Evolutionary conservation across 2,888 invertebrate species (phyloP), one percentile per base, ranked within the genome.

Genomic region (Caenorhabditis sinica): DNA sequence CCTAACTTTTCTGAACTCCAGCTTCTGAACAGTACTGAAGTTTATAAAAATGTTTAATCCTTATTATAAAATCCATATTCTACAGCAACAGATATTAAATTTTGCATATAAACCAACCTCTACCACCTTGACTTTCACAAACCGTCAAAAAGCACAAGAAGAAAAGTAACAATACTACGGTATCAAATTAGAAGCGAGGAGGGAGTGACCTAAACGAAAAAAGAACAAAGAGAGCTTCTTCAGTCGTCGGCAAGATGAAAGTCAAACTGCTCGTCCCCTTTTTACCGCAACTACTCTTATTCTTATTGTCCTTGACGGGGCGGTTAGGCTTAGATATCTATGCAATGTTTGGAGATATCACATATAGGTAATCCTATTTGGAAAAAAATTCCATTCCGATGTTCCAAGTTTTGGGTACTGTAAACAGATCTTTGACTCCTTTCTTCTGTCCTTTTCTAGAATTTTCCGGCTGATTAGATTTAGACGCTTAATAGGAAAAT

Each of bases 221-320:
- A 49, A 60, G 17, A 63, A 56, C 11, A 61, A 69, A 77, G 60
- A 77, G 69, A 68, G 68, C 51, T 33, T 68, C 28, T 40, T 40
- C 40, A 11, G 33, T 23, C 15, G 74, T 56, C 77, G 77, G 71
- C 71, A 36, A 69, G 51, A 51, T 77, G 71, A 77, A 77, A 77
- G 77, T 45, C 58, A 33, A 40, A 69, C 53, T 69, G 69, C 69
- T 69, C 69, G 68, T 61, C 60, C 51, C 17, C 51, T 61, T 61
- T 71, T 71, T 77, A 71, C 71, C 77, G 77, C 71, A 71, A 71
- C 69, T 49, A 71, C 60, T 56, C 36, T 23, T 68, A 13, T 51
- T 45, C 51, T 43, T n/a, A 58, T 49, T 71, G 69, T 71, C 71
- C 77, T 76, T 76, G 76, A 36, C 49, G 2, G 28, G 25, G 6